Evolutionary conservation across 2,888 invertebrate species (phyloP).

Genomic region (Drepana falcataria): DNA sequence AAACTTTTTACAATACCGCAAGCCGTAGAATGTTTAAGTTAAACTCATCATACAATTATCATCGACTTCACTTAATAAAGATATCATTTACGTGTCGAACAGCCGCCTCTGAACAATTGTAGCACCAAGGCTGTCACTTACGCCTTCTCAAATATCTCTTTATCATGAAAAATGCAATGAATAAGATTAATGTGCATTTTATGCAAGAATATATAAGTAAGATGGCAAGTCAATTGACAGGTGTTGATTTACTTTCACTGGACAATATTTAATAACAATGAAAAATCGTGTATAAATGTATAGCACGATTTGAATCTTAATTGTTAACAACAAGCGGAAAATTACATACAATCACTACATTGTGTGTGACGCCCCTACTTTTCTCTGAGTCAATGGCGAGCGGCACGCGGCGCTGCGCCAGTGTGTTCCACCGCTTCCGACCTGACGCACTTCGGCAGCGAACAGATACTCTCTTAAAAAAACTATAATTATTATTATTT

Average conservation of each 20-base stretch:
- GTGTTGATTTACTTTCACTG: conserved; percentile 23
- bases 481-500: not conserved
- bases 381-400: conserved; percentile 54
- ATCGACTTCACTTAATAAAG: no score
- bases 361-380: conserved; percentile 68
- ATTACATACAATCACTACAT: conserved; percentile 43
- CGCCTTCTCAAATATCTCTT: no score
- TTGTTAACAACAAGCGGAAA: conserved; percentile 61
- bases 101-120: no score
- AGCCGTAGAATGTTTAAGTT: no score
- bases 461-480: conserved; percentile 29
- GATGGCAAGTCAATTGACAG: no score
- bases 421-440: conserved; percentile 63
- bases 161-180: no score
- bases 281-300: conserved; percentile 21
- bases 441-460: conserved; percentile 52
- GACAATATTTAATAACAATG: conserved; percentile 18
- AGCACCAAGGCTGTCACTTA: no score
- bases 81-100: no score
- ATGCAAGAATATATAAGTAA: not conserved
- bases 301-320: conserved; percentile 37
- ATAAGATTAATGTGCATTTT: not conserved
- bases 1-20: no score
- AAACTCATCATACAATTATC: no score
- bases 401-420: conserved; percentile 35